Conservation (phyloP, 2,797 vertebrate genomes). For the Pitangus sulphuratus region DNA sequence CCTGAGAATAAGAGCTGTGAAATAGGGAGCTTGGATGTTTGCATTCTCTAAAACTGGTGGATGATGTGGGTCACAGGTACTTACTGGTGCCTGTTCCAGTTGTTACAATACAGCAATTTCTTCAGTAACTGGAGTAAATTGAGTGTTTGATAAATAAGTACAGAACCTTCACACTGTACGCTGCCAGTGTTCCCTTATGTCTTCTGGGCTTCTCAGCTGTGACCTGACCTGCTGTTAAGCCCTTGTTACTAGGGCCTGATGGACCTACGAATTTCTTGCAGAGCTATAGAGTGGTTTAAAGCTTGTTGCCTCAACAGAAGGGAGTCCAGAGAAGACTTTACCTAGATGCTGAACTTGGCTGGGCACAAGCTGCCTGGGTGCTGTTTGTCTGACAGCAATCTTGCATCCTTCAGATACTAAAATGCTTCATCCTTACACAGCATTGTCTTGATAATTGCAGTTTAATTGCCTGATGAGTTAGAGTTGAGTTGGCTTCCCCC, state of each 20-base stretch:
- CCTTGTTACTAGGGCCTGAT: not conserved
- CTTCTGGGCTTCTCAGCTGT: not conserved
- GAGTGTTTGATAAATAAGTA: not conserved
- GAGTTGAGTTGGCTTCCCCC: not conserved
- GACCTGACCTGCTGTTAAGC: not conserved
- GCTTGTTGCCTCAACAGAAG: not conserved
- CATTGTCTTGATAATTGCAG: slow-evolving; percentile 1
- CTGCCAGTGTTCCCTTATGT: not conserved
- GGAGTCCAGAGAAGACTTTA: not conserved
- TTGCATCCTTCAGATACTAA: not conserved
- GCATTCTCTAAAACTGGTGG: not conserved
- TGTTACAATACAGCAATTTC: not conserved
- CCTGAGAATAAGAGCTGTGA: not conserved
- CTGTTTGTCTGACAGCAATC: not conserved
- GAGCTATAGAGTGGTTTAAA: not conserved
- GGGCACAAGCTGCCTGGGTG: not conserved
- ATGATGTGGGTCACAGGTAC: not conserved
- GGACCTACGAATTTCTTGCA: not conserved
- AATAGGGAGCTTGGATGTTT: not conserved
- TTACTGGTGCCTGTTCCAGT: not conserved
- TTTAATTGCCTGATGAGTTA: slow-evolving; percentile 1
- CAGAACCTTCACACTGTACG: not conserved
- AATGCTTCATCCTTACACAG: not conserved
- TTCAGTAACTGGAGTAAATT: not conserved
- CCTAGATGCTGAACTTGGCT: not conserved